Base-by-base conservation (phyloP, 2,888 invertebrate species). In the Troides aeacus region DNA sequence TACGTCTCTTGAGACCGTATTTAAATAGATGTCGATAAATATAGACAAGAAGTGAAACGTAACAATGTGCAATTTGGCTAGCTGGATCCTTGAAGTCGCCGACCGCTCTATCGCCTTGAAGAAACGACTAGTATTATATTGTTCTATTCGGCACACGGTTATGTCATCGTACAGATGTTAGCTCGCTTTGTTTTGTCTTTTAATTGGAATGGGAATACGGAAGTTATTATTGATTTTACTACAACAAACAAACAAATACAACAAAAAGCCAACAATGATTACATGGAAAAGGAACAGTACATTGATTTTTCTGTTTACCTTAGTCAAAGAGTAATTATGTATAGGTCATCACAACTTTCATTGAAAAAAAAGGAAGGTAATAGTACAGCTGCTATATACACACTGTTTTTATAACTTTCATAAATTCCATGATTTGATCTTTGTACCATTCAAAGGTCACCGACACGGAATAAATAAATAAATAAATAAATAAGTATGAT, bases 91-190 rank as follows among this genome's bases (percentile, higher is more conserved):
- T 80, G 79, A 68, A 73, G 70, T 71, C 68, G 70, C 72, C 69
- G 70, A 57, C 76, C 80, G 73, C 81, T 89, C 89, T 85, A 86
- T 86, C 82, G 84, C 90, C 90, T 89, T 90, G 89, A 86, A 78
- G 77, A 72, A 82, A 79, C 79, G 82, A 86, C 84, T 84, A 82
- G 81, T 79, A 77, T 81, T 78, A 74, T 81, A 84, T 81, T 80
- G 79, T 79, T 73, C 73, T 71, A 74, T 39, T 24, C 23, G 62
- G 21, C 21, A 6, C 62, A 58, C 53, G 56, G 57, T 72, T 72
- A 72, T 70, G 66, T 72, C 68, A 72, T 64, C 67, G 36, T 66
- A 30, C 72, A 72, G 70, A 72, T 72, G 70, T 60, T 66, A 30
- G 24, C 62, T 66, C 46, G 17, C 50, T 58, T 63, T 30, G 58